phyloP scores from a whole-genome alignment of 2,113 vertebrate species.

The Mixornis gularis region DNA sequence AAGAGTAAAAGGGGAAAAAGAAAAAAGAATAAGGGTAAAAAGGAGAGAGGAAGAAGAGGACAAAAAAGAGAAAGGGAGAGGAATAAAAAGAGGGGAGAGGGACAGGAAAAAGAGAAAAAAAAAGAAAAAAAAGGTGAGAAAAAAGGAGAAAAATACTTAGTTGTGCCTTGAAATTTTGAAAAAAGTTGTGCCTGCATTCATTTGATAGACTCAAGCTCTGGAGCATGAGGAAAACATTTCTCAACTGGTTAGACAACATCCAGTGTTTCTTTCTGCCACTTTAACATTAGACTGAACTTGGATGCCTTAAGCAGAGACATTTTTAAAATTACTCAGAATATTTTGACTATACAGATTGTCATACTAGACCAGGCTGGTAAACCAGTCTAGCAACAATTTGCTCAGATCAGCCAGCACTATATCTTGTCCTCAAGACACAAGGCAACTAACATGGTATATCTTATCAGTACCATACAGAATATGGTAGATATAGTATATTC shows the following conservation, averaged over 20 bases:
- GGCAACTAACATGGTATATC: background rate
- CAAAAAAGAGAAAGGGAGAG: rapidly evolving
- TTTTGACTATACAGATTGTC: background rate
- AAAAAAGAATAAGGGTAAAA: background rate
- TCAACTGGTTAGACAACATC: background rate
- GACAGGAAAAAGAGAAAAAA: background rate
- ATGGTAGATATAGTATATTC: rapidly evolving
- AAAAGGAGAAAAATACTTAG: background rate
- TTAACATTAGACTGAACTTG: background rate
- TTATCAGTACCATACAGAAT: rapidly evolving
- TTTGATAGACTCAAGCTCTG: background rate
- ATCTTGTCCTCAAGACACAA: background rate
- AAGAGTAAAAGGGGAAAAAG: rapidly evolving
- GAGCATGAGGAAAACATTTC: background rate
- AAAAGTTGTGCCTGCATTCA: background rate
- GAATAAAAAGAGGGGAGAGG: rapidly evolving
- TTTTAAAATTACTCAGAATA: background rate
- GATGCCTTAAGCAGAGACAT: background rate
- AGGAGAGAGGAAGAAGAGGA: background rate
- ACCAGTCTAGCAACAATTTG: background rate
- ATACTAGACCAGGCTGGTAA: background rate
- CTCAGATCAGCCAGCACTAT: background rate
- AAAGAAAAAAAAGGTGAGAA: no score
- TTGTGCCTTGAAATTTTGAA: background rate
- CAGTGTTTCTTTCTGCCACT: background rate